Evolutionary conservation across 1,140 invertebrate genomes (phyloP), one percentile per base, ranked within the genome.

Genomic region (Leptinotarsa defecta): DNA sequence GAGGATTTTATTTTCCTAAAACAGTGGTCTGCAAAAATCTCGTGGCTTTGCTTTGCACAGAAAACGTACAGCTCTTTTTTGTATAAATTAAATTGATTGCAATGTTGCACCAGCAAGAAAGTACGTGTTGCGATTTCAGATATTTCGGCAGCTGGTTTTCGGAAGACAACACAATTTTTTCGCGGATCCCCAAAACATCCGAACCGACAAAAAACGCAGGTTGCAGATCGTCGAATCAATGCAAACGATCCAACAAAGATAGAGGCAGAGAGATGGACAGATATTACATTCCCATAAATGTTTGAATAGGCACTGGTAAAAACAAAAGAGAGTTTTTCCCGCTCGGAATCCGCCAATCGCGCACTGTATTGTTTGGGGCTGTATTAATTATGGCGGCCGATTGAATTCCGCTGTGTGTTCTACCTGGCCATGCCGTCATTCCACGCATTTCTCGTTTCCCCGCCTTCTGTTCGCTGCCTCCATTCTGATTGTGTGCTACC

Each of bases 381-480:
- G 79, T 77, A 81, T 81, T 81, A 81, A 81, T 81, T 80, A 81
- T 81, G 77, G 79, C 80, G 70, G 75, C 80, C 80, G 80, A 81
- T 81, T 80, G 80, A 79, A 81, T 81, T 81, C 80, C 79, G 74
- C 57, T 76, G 77, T 77, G 79, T 80, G 77, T 81, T 80, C 79
- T 81, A 81, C 80, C 80, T 81, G 80, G 79, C 76, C 63, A 68
- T 76, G 75, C 77, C 80, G 77, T 81, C 80, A 81, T 81, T 81
- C 80, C 80, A 73, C 76, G 73, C 78, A 77, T 80, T 78, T 78
- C 80, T 81, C 68, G 61, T 76, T 34, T 69, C 74, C 77, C 74
- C 75, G 74, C 75, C 69, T 74, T 69, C 76, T 68, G 48, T 65
- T 57, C n/a, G n/a, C 49, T 48, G 73, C 70, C 57, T 67, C 70